Conservation (phyloP, 2,113 vertebrate genomes). For the Ochotona curzoniae region DNA sequence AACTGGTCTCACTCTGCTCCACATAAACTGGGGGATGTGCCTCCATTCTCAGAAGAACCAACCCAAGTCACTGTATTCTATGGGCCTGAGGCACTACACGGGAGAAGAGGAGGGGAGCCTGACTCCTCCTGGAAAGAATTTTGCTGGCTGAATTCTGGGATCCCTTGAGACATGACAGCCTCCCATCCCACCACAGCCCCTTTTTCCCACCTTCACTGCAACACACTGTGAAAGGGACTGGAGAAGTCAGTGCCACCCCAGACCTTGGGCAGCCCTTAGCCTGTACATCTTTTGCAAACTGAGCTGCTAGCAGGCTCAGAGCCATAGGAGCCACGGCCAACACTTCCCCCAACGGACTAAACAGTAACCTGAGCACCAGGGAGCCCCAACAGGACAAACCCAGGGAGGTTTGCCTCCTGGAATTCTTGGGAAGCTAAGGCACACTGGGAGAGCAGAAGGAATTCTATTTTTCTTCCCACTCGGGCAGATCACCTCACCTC, state of each 20-base stretch:
- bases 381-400: background rate
- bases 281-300: constrained; percentile 73
- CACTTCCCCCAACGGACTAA: background rate
- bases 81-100: background rate
- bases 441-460: background rate
- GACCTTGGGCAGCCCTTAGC: constrained; percentile 40
- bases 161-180: background rate
- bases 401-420: background rate
- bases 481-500: background rate
- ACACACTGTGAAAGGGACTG: background rate
- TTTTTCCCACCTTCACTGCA: background rate
- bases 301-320: constrained; percentile 72
- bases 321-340: constrained; percentile 27
- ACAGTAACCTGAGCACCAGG: background rate
- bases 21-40: background rate
- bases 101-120: background rate
- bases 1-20: constrained; percentile 64
- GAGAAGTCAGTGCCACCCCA: constrained; percentile 69
- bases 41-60: background rate
- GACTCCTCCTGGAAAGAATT: background rate
- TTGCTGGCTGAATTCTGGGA: too few relatives aligned
- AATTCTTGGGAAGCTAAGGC: background rate
- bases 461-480: background rate
- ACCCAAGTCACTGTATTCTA: background rate
- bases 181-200: accelerated